Evolutionary conservation across 2,888 invertebrate species (phyloP).

Genomic region (Xestoiulus laeticollis): DNA sequence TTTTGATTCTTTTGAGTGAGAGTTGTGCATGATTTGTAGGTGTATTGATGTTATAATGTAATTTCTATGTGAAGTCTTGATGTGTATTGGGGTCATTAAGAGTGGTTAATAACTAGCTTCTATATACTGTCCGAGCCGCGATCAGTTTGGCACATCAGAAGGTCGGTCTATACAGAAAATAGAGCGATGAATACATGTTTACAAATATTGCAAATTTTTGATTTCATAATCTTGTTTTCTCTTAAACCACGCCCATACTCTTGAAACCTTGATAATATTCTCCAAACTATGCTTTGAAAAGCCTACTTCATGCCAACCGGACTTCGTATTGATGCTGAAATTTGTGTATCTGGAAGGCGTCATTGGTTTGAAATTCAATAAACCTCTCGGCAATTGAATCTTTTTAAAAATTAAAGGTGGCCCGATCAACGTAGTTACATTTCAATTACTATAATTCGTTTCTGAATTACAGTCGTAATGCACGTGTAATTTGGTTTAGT

Average conservation of each 20-base stretch:
- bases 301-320: neutral
- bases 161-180: neutral
- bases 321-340: neutral
- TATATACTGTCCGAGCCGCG: neutral
- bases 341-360: neutral
- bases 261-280: neutral
- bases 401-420: neutral
- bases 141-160: neutral
- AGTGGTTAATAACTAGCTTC: neutral
- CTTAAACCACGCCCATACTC: neutral
- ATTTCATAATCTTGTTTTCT: neutral
- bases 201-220: neutral
- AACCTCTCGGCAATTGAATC: neutral
- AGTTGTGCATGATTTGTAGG: too few relatives aligned
- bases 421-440: neutral
- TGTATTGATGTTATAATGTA: too few relatives aligned
- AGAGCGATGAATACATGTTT: neutral
- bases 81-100: too few relatives aligned
- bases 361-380: neutral
- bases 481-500: conserved; percentile 5
- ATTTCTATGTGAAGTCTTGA: too few relatives aligned
- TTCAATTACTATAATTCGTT: neutral
- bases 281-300: neutral
- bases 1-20: too few relatives aligned
- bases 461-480: neutral